Base-by-base conservation (phyloP, 2,113 vertebrate genomes). In the Canis aureus region DNA sequence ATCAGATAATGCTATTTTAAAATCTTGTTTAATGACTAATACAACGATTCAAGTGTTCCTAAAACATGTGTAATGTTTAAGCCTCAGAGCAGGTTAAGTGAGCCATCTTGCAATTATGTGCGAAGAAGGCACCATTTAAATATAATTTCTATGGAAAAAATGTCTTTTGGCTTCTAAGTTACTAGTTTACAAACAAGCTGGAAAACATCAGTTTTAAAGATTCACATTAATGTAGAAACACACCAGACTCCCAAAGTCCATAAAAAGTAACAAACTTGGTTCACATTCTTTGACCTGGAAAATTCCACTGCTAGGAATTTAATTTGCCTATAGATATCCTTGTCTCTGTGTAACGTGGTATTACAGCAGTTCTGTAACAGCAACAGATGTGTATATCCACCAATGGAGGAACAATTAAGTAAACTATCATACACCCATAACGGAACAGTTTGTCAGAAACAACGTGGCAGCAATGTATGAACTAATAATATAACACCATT, bases 121-220 rank as follows among this genome's bases (percentile, higher is more conserved):
- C 66, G 60, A 69, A 89, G 25, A 80, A 1, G 19, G 19, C 15
- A 76, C 7, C 15, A 57, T 27, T 80, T 83, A 73, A 93, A 88
- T 43, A 89, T 81, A 55, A 86, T 64, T 94, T 93, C n/a, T 57
- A 76, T 17, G 27, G 55, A 35, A 93, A 79, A 79, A 96, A 87
- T 16, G 22, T 67, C 51, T 94, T 87, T 51, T 67, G 8, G 35
- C 38, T 73, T 93, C 78, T 73, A 82, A 67, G 79, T 19, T 49
- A 94, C 55, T 4, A 79, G 93, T 76, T 96, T 32, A 82, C 11
- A 87, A 71, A 73, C 16, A 89, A 82, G 69, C 20, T 57, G 12
- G 13, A 49, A 83, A 92, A 83, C 80, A 62, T 51, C 22, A 93
- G 35, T 64, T 95, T 5, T 66, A 17, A 92, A 95, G 55, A 66